Conservation (phyloP, 2,797 vertebrate genomes). For the Pseudocheirus occidentalis region DNA sequence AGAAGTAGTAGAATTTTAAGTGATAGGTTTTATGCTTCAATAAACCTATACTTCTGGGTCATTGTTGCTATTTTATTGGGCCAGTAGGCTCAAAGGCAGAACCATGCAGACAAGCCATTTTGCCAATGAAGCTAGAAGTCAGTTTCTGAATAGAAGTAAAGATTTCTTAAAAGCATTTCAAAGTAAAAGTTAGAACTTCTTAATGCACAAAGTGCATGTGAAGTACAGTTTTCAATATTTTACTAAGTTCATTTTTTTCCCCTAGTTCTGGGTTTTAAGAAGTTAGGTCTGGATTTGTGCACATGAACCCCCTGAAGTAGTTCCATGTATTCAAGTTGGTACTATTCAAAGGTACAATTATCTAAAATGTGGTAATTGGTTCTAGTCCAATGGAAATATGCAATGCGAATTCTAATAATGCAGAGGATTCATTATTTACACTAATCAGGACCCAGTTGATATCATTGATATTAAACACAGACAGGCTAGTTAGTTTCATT, state of each 20-base stretch:
- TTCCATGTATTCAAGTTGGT: not conserved
- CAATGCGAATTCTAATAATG: not conserved
- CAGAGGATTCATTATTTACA: not conserved
- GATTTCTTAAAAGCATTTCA: not conserved
- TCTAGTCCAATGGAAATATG: not conserved
- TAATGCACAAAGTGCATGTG: not conserved
- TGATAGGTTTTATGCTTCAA: constrained; percentile 28
- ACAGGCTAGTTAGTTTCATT: not conserved
- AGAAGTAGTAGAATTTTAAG: constrained; percentile 37
- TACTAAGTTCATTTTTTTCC: not conserved
- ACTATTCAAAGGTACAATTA: not conserved
- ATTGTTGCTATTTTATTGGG: not conserved
- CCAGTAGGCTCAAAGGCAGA: not conserved
- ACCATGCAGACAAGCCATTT: not conserved
- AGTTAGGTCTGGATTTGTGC: not conserved
- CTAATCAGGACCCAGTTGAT: not conserved
- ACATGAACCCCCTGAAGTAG: not conserved
- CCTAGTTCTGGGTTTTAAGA: not conserved
- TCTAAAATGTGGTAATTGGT: not conserved
- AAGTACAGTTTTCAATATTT: not conserved
- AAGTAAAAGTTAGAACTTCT: not conserved
- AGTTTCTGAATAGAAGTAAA: not conserved
- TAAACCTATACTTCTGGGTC: constrained; percentile 27
- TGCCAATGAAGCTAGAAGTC: not conserved
- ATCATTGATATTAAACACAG: not conserved